Evolutionary conservation across 2,797 vertebrate species (phyloP).

Genomic region (Alcedo quadribrachys): DNA sequence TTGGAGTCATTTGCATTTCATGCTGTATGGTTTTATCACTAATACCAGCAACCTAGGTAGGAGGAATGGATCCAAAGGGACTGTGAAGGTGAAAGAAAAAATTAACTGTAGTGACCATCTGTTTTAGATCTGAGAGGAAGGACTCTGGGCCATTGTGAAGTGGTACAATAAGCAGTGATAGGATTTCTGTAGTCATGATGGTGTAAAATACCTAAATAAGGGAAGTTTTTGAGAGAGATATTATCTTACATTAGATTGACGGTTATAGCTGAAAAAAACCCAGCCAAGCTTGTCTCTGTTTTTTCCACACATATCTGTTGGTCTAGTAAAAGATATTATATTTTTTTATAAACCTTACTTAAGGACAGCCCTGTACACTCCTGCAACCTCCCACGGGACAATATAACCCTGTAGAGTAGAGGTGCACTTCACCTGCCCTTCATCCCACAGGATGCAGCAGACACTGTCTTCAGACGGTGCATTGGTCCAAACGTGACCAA

Average conservation of each 20-base stretch:
- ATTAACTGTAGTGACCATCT: neutral
- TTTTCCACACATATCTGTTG: neutral
- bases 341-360: neutral
- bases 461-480: neutral
- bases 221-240: neutral
- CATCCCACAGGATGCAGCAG: neutral
- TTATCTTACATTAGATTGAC: neutral
- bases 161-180: neutral
- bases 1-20: neutral
- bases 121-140: neutral
- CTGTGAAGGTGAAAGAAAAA: neutral
- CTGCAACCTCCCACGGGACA: neutral
- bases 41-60: neutral
- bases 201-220: neutral
- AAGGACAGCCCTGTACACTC: neutral
- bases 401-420: neutral
- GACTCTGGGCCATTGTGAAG: neutral
- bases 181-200: neutral
- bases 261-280: neutral
- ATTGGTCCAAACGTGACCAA: neutral
- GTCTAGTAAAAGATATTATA: neutral
- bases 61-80: neutral
- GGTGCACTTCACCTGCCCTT: neutral
- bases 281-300: neutral
- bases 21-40: neutral